phyloP scores from a whole-genome alignment of 2,797 vertebrate genomes.

The Spinus olivaceus region DNA sequence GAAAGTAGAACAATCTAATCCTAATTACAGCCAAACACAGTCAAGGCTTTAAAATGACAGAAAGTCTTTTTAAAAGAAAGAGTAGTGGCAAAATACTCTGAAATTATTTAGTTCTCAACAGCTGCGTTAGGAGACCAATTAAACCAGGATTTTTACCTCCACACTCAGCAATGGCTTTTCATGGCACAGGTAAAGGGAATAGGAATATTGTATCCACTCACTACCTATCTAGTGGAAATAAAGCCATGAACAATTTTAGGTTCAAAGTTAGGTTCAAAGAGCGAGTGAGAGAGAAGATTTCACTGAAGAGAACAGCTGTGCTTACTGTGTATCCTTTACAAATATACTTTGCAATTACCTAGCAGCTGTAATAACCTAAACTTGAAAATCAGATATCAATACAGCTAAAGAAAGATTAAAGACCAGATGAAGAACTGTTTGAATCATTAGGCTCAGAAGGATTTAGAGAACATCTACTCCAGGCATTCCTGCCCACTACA shows the following conservation, averaged over 20 bases:
- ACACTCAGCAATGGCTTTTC: slow-evolving; percentile 56
- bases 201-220: neutral
- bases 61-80: neutral
- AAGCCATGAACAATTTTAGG: slow-evolving; percentile 43
- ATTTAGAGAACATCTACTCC: neutral
- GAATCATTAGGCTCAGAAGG: neutral
- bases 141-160: slow-evolving; percentile 58
- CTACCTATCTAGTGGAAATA: neutral
- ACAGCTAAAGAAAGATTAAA: neutral
- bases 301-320: slow-evolving; percentile 6
- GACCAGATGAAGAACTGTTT: neutral
- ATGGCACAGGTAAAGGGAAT: slow-evolving; percentile 30
- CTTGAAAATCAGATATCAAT: neutral
- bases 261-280: slow-evolving; percentile 53
- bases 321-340: neutral
- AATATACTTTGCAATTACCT: neutral
- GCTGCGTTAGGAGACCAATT: slow-evolving; percentile 47
- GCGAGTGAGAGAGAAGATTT: slow-evolving; percentile 30
- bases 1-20: neutral
- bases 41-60: slow-evolving; percentile 13
- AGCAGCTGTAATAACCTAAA: neutral
- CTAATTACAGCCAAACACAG: slow-evolving; percentile 2
- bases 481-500: neutral
- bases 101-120: slow-evolving; percentile 60
- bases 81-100: neutral